Base-by-base conservation (phyloP, 1,140 invertebrate genomes). In the Tetramorium simillimum region DNA sequence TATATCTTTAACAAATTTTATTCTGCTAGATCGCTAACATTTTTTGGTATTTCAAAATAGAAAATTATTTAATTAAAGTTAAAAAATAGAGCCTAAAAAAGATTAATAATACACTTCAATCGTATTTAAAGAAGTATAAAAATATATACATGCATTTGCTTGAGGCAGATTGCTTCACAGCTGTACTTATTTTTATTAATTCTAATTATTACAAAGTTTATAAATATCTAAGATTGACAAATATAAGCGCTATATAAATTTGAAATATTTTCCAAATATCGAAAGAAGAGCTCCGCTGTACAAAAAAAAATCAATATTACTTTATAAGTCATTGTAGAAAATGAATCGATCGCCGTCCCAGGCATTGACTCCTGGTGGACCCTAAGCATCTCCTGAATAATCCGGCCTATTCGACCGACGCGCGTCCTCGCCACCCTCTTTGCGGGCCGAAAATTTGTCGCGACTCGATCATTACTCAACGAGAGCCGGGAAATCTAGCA, bases 381-480 rank as follows among this genome's bases (percentile, higher is more conserved):
- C n/a, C 43, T 46, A 28, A 63, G 56, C 37, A 51, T 80, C 65
- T n/a, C 43, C 62, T 12, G 58, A 67, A 69, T 80, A 67, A 80
- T 80, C 5, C 28, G 77, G 14, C 62, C 14, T 51, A 67, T 67
- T 67, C 77, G 28, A 67, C 28, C 28, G 62, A 80, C 18, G 62
- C 62, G 6, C 46, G 40, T n/a, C 28, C 77, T 33, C 16, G 5
- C 53, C 40, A 28, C 37, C 53, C 46, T 46, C 46, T 46, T 46
- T 46, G 46, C 46, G 46, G 70, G 53, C 53, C 53, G 80, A 75
- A 84, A 84, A 84, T 84, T 73, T 70, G 69, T 72, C 67, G 80
- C 69, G 69, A 75, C 53, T 84, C 69, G 51, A 84, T 84, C 53
- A 84, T 84, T 84, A 73, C 69, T 84, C 80, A 73, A 84, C 69